Conservation (phyloP, 2,113 vertebrate species). For the Leptodactylus fuscus region DNA sequence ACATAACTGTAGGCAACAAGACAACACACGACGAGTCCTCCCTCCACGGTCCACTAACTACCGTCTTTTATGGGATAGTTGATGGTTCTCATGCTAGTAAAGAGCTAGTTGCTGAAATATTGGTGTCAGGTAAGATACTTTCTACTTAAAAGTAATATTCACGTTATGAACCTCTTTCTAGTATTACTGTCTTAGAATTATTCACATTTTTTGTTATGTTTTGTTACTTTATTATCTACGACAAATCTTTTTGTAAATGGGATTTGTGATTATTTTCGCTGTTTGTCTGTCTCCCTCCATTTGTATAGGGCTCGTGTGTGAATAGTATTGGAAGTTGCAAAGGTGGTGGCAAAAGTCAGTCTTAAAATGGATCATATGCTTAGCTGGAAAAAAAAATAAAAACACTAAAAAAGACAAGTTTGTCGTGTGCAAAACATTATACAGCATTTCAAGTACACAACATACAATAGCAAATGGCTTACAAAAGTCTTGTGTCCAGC, state of each 20-base stretch:
- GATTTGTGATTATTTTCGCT: neutral
- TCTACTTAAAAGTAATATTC: neutral
- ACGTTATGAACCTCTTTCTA: neutral
- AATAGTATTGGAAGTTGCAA: no score
- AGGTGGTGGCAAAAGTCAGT: no score
- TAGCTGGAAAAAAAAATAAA: no score
- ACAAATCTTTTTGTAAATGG: neutral
- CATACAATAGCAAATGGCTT: neutral
- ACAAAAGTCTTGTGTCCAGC: neutral
- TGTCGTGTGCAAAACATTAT: no score
- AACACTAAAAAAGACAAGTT: no score
- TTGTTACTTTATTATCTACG: neutral
- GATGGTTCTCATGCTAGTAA: conserved; percentile 46
- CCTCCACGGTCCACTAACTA: conserved; percentile 31
- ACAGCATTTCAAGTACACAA: neutral
- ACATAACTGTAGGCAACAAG: conserved; percentile 57
- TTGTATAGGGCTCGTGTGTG: no score
- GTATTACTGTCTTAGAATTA: neutral
- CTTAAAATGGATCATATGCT: no score
- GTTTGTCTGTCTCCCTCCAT: no score
- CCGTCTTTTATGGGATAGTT: neutral
- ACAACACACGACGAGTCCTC: conserved; percentile 61
- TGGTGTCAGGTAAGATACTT: conserved; percentile 83
- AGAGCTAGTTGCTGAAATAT: conserved; percentile 77
- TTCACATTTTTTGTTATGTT: neutral